Evolutionary conservation across 2,888 invertebrate species (phyloP), one percentile per base, ranked within the genome.

Genomic region (Hofmannophila pseudospretella): DNA sequence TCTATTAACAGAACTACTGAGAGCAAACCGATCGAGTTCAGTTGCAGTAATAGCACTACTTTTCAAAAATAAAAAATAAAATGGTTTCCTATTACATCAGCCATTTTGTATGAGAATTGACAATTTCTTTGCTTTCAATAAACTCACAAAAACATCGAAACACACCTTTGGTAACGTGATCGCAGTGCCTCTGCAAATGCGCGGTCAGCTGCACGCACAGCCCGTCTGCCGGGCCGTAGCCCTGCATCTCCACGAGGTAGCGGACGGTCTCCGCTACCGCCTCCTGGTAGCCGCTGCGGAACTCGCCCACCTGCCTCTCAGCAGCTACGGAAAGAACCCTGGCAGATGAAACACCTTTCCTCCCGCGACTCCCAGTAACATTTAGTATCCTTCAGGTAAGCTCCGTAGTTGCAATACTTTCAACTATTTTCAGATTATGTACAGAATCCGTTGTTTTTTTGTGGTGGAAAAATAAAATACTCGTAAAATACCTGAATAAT

Each of bases 191-290:
- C 66, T 95, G 94, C 47, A 97, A 88, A 63, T 97, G 97, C 32
- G 91, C 89, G 36, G 95, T 88, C 19, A 98, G 87, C 45, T 95
- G 92, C 35, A 92, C 90, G 66, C 96, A 96, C 16, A 96, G 86
- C 0, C 93, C 91, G 64, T 97, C 96, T n/a, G 91, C 88, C 0
- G 93, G 91, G 35, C 90, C 93, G 68, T 93, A 92, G 2, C 94
- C 94, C 58, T 95, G 94, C 5, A 92, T 91, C 62, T 97, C 96
- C 12, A 95, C 93, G 33, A 98, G 90, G 75, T 95, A 98, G 53
- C 96, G 91, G 84, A 97, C 92, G 1, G 94, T 92, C 73, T 98
- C 97, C 35, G 94, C 93, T 66, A 95, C 90, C 51, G 97, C 97
- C 72, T 97, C 97, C 66, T 95, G 94, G 82, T 93, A 98, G 1